Conservation (phyloP, 2,888 invertebrate genomes). For the Phragmatobia fuliginosa region DNA sequence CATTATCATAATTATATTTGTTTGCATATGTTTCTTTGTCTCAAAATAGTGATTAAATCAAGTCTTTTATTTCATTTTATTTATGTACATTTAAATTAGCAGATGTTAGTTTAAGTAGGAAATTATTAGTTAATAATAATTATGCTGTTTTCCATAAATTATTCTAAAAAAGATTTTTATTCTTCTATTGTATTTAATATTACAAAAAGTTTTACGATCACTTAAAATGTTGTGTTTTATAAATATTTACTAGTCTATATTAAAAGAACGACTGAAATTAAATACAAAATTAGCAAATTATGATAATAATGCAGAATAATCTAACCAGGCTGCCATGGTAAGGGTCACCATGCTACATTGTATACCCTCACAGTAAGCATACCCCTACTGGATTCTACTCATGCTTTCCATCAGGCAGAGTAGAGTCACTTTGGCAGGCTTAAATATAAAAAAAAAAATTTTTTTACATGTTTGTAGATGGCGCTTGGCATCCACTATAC, state of each 20-base stretch:
- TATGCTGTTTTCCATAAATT: not conserved
- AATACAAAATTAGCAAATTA: no score
- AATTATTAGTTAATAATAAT: not conserved
- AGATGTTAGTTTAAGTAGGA: not conserved
- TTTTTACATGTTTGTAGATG: no score
- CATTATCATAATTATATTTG: constrained; percentile 12
- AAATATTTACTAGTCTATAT: not conserved
- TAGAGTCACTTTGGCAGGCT: no score
- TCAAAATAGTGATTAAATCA: not conserved
- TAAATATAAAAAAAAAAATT: no score
- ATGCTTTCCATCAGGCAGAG: no score
- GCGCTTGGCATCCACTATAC: no score
- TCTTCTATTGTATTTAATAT: not conserved
- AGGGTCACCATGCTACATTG: no score
- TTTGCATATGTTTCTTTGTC: constrained; percentile 1
- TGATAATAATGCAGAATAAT: no score
- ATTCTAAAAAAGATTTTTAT: not conserved
- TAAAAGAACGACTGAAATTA: not conserved
- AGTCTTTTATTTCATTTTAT: not conserved
- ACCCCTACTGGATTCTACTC: no score
- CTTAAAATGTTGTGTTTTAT: not conserved
- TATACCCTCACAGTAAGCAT: no score
- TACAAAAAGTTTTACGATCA: not conserved
- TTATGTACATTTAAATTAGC: not conserved
- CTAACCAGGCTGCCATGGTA: no score